Evolutionary conservation across 2,888 invertebrate species (phyloP).

Genomic region (Agrotis puta): DNA sequence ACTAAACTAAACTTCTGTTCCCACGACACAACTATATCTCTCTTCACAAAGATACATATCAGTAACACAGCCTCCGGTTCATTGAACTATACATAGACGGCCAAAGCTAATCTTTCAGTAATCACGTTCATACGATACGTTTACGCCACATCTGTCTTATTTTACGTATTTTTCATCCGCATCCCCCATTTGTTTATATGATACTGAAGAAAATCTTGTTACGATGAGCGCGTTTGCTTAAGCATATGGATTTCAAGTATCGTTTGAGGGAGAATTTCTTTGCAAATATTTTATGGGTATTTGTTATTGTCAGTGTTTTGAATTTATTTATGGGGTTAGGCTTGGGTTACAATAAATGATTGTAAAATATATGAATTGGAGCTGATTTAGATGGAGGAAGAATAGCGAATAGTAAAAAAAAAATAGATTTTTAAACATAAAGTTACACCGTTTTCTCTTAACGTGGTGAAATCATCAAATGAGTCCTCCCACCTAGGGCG

Average conservation of each 20-base stretch:
- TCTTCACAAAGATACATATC: constrained; percentile 70
- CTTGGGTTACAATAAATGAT: background rate
- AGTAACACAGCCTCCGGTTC: constrained; percentile 67
- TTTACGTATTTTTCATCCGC: constrained; percentile 61
- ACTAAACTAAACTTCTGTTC: constrained; percentile 55
- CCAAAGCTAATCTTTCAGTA: constrained; percentile 69
- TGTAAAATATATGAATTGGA: background rate
- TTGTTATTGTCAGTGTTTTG: constrained; percentile 3
- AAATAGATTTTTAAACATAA: too few species aligned
- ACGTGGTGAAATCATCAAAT: too few species aligned
- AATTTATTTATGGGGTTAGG: background rate
- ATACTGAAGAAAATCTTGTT: constrained; percentile 55
- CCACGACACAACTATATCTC: constrained; percentile 40
- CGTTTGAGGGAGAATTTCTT: background rate
- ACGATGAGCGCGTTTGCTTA: constrained; percentile 43
- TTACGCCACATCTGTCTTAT: constrained; percentile 65
- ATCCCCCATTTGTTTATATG: constrained; percentile 54
- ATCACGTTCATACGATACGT: constrained; percentile 67
- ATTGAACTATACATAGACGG: constrained; percentile 68
- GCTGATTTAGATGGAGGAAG: too few species aligned
- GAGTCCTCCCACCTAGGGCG: too few species aligned
- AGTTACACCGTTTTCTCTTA: too few species aligned
- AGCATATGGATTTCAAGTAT: constrained; percentile 53
- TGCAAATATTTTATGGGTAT: background rate
- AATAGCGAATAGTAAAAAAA: too few species aligned